Evolutionary conservation across 2,888 invertebrate species (phyloP).

Genomic region (Cyaniris semiargus): DNA sequence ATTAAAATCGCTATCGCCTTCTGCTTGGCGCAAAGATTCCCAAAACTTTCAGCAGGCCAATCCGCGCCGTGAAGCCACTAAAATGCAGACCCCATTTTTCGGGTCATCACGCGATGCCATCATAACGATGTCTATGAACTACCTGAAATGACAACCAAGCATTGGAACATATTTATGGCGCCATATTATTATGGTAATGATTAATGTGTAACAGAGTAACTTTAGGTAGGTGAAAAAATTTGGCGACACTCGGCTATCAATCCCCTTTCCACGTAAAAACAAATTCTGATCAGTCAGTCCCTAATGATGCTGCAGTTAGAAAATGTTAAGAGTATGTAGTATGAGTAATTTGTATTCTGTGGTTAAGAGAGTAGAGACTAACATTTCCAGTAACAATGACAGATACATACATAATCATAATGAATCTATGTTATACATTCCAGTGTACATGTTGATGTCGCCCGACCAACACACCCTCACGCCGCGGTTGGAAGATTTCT

Average conservation of each 20-base stretch:
- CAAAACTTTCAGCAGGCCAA: conserved; percentile 53
- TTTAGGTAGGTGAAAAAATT: no score
- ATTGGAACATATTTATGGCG: neutral
- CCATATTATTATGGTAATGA: neutral
- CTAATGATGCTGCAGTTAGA: no score
- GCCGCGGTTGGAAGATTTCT: conserved; percentile 89
- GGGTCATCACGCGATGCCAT: conserved; percentile 69
- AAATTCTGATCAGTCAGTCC: no score
- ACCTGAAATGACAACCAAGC: neutral
- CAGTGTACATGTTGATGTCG: conserved; percentile 69
- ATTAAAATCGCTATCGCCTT: conserved; percentile 34
- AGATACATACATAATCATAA: no score
- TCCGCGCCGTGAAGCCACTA: conserved; percentile 54
- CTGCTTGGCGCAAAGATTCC: conserved; percentile 39
- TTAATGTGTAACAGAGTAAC: neutral
- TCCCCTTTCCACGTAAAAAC: no score
- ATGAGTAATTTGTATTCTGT: no score
- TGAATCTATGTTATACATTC: neutral
- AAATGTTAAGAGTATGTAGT: no score
- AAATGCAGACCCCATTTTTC: conserved; percentile 59
- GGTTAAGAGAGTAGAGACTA: no score
- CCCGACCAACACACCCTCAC: conserved; percentile 67
- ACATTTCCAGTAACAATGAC: no score
- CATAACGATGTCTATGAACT: conserved; percentile 28
- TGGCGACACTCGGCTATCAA: neutral